Conservation (phyloP, 2,113 vertebrate genomes). For the Pomatostomus ruficeps region DNA sequence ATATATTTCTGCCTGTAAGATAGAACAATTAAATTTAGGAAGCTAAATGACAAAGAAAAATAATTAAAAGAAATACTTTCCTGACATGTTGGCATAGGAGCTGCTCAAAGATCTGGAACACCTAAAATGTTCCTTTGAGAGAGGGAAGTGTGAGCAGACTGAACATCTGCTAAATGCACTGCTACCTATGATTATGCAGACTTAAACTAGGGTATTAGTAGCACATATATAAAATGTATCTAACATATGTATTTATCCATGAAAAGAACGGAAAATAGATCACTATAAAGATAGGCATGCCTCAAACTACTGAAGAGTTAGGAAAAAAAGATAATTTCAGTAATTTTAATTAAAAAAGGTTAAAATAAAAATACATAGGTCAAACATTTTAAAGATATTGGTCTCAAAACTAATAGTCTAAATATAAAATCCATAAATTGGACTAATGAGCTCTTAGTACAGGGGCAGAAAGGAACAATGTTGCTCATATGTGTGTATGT, state of each 20-base stretch:
- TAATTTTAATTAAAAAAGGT: background rate
- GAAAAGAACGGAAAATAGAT: background rate
- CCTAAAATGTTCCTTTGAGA: background rate
- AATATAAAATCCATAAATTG: background rate
- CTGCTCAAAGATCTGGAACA: background rate
- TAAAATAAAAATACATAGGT: conserved; percentile 2
- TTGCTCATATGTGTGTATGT: background rate
- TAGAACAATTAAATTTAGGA: background rate
- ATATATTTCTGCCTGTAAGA: background rate
- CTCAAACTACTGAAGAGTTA: background rate
- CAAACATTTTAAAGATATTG: conserved; percentile 2
- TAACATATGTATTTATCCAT: background rate
- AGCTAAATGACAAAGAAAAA: background rate
- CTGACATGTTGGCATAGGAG: background rate
- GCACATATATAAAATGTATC: background rate
- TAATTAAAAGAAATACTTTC: background rate
- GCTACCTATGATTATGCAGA: background rate
- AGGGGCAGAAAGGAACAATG: background rate
- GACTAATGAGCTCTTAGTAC: background rate
- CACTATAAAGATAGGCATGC: background rate
- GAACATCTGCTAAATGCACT: background rate
- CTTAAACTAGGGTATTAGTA: background rate
- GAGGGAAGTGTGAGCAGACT: background rate
- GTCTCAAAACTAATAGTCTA: background rate
- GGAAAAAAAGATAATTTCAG: background rate